Conservation (phyloP, 2,888 invertebrate genomes). For the Oscheius myriophilus region DNA sequence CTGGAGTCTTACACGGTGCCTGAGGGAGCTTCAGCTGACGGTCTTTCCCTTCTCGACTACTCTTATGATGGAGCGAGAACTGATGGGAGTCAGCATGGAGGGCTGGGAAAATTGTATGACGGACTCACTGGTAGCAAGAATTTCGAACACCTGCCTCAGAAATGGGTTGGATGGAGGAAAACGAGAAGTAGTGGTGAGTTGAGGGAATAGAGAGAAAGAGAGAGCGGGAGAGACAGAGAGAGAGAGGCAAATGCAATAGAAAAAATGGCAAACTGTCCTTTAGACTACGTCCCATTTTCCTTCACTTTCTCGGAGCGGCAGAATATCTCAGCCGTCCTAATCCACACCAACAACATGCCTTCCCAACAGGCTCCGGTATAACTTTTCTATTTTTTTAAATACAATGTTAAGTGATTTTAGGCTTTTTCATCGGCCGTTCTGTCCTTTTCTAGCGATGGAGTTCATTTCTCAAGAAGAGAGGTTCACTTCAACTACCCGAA, state of each 20-base stretch:
- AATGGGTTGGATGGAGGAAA: constrained; percentile 88
- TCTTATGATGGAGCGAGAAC: constrained; percentile 78
- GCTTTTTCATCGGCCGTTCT: constrained; percentile 42
- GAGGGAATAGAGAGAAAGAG: too few species aligned
- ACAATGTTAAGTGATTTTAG: constrained; percentile 24
- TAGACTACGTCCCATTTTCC: constrained; percentile 78
- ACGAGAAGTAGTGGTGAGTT: constrained; percentile 22
- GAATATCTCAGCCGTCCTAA: constrained; percentile 84
- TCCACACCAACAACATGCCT: constrained; percentile 82
- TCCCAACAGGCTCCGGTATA: constrained; percentile 40
- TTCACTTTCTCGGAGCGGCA: constrained; percentile 88
- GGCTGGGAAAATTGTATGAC: constrained; percentile 83
- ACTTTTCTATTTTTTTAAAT: not conserved
- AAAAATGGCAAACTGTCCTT: not conserved
- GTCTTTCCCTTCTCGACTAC: constrained; percentile 84
- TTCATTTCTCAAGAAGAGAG: constrained; percentile 44
- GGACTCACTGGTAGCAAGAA: constrained; percentile 74
- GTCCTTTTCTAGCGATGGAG: constrained; percentile 45
- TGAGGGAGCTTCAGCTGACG: constrained; percentile 83
- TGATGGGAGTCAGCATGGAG: constrained; percentile 71
- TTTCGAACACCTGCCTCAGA: constrained; percentile 74
- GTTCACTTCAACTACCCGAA: constrained; percentile 48
- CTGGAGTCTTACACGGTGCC: constrained; percentile 87
- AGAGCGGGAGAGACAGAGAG: too few species aligned
- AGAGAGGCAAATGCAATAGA: too few species aligned